These are phyloP conservation scores for Eilema sororculum DNA, from an alignment of 2,888 invertebrate species.

Conservation along the genomic window DNA sequence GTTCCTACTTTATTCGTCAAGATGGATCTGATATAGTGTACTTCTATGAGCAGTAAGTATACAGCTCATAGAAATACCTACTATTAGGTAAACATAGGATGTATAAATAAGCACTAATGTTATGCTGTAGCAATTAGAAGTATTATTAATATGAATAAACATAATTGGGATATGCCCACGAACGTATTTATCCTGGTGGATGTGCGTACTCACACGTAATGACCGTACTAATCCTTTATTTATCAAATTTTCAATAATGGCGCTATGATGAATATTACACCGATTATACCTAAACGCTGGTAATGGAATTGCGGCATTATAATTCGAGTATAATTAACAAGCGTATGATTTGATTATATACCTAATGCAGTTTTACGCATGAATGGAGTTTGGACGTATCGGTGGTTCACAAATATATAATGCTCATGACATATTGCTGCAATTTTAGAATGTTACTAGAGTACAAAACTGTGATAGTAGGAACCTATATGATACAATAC, in stretches of 20 bases:
- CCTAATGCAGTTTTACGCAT: neutral
- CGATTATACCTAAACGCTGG: slow-evolving; percentile 20
- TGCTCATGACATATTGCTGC: neutral
- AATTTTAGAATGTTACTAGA: neutral
- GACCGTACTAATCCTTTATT: slow-evolving; percentile 26
- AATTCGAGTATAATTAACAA: slow-evolving; percentile 20
- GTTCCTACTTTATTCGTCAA: no score
- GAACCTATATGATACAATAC: no score
- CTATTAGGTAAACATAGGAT: neutral
- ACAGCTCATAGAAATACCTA: neutral
- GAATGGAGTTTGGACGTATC: neutral
- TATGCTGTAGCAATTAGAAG: neutral
- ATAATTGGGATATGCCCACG: slow-evolving; percentile 20
- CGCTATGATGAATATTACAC: slow-evolving; percentile 25
- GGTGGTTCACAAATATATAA: neutral
- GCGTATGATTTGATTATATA: neutral
- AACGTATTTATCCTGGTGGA: slow-evolving; percentile 11
- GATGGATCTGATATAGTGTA: no score
- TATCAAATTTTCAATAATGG: slow-evolving; percentile 29
- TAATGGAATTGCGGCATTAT: slow-evolving; percentile 34
- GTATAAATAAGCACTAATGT: neutral
- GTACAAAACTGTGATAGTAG: neutral
- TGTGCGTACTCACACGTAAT: slow-evolving; percentile 10
- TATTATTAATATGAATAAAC: slow-evolving; percentile 2
- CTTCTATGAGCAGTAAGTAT: no score